These are phyloP conservation scores for Pimephales promelas DNA, from an alignment of 2,113 vertebrate genomes.

Conservation along the genomic window DNA sequence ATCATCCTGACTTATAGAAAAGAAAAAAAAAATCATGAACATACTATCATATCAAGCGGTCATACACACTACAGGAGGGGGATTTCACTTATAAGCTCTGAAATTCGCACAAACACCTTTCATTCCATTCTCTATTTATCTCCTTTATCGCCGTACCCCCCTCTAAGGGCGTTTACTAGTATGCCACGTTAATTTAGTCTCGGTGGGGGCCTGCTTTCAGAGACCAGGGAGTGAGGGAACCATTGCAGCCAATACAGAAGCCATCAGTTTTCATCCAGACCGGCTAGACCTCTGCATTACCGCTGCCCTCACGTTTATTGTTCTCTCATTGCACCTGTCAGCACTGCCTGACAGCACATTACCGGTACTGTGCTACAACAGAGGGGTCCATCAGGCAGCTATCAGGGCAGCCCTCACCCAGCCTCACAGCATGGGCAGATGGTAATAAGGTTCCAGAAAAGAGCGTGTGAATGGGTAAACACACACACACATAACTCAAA, in stretches of 20 bases:
- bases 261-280: conserved; percentile 88
- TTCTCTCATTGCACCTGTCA: conserved; percentile 67
- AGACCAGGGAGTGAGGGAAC: conserved; percentile 33
- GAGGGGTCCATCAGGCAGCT: conserved; percentile 78
- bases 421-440: conserved; percentile 3
- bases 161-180: conserved; percentile 30
- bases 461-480: not conserved
- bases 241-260: conserved; percentile 80
- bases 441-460: conserved; percentile 6
- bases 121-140: conserved; percentile 23
- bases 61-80: not conserved
- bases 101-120: conserved; percentile 37
- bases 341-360: conserved; percentile 75
- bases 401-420: conserved; percentile 48
- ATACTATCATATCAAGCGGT: not conserved
- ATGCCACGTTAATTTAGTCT: conserved; percentile 47
- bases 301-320: conserved; percentile 47
- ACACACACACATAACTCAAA: conserved; percentile 36
- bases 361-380: conserved; percentile 75
- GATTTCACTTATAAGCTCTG: conserved; percentile 5
- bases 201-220: conserved; percentile 3
- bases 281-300: conserved; percentile 60
- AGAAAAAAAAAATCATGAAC: not conserved
- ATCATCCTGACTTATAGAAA: not conserved
- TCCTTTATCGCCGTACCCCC: not conserved